Evolutionary conservation across 2,888 invertebrate genomes (phyloP).

Genomic region (Lumbricus terrestris): DNA sequence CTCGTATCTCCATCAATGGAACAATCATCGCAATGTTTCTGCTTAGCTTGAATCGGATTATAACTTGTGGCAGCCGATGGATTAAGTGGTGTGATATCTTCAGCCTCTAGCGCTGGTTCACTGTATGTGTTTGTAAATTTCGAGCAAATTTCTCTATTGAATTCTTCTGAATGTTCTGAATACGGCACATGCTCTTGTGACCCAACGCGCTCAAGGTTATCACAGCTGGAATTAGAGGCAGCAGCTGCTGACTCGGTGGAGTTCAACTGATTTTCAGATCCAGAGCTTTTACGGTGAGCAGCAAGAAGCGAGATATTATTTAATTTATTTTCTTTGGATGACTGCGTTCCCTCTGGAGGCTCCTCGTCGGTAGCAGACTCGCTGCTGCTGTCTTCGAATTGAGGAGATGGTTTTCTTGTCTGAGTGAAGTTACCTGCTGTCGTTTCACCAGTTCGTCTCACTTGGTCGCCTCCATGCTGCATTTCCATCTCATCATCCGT

Average conservation of each 20-base stretch:
- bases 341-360: background rate
- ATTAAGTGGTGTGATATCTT: too few species aligned
- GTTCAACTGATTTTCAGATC: background rate
- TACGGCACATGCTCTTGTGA: background rate
- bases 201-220: background rate
- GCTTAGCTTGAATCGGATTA: background rate
- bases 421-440: background rate
- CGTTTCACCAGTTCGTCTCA: background rate
- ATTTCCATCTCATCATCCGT: background rate
- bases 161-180: background rate
- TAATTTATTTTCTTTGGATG: too few species aligned
- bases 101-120: background rate
- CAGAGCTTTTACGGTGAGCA: background rate
- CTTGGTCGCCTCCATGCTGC: background rate
- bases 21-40: background rate
- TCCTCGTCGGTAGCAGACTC: background rate
- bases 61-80: background rate
- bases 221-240: background rate
- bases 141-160: background rate
- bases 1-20: background rate
- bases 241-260: background rate
- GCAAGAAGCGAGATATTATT: too few species aligned
- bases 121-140: background rate
- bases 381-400: background rate
- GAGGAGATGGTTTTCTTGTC: background rate